Conservation (phyloP, 2,113 vertebrate genomes). For the Xenopus borealis region DNA sequence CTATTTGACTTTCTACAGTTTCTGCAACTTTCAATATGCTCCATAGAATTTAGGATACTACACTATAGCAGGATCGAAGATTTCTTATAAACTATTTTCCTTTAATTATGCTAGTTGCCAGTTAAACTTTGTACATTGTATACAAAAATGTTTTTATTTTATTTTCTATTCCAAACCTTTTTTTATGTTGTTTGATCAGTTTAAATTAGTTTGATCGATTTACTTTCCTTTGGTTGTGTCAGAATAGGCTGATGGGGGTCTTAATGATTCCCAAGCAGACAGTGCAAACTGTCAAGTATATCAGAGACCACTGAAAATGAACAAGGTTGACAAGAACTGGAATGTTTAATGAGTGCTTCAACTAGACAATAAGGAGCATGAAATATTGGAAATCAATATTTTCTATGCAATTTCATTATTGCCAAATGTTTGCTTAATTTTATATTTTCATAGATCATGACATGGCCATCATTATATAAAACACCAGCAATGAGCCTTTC, state of each 20-base stretch:
- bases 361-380: slow-evolving; percentile 81
- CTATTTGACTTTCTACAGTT: too few relatives aligned
- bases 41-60: too few relatives aligned
- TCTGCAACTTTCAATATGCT: too few relatives aligned
- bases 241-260: slow-evolving; percentile 74
- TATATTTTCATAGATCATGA: slow-evolving; percentile 93
- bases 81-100: too few relatives aligned
- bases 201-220: slow-evolving; percentile 48
- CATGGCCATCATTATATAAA: slow-evolving; percentile 71
- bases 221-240: slow-evolving; percentile 55
- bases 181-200: neutral
- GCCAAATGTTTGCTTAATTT: slow-evolving; percentile 79
- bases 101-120: too few relatives aligned
- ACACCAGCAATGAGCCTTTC: slow-evolving; percentile 61
- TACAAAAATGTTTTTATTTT: too few relatives aligned
- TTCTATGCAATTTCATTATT: slow-evolving; percentile 93
- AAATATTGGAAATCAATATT: slow-evolving; percentile 94
- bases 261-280: slow-evolving; percentile 90
- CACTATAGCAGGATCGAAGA: too few relatives aligned
- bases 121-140: too few relatives aligned
- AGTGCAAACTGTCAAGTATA: slow-evolving; percentile 85
- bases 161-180: too few relatives aligned
- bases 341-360: slow-evolving; percentile 94
- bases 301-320: slow-evolving; percentile 84
- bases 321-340: slow-evolving; percentile 89